phyloP scores from a whole-genome alignment of 2,113 vertebrate species.

The Felis chaus region DNA sequence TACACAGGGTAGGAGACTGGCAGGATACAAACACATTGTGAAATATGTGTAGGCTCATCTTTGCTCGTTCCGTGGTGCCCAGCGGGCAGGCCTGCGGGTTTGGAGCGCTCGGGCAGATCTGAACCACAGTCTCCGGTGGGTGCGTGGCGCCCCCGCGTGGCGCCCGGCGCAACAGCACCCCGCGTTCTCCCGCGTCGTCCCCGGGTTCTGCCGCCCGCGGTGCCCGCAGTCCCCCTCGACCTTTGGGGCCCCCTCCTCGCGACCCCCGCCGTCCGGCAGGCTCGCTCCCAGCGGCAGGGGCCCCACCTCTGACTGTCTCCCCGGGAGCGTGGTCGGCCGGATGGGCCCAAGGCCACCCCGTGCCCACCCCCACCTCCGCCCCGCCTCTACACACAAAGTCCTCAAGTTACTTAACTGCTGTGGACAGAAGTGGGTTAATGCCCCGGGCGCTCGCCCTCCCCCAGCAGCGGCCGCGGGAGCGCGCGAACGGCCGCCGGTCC shows the following conservation, averaged over 20 bases:
- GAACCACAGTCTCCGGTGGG: background rate
- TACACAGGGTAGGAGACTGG: background rate
- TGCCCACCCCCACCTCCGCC: too few species aligned
- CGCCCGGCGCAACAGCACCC: background rate
- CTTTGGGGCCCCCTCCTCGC: background rate
- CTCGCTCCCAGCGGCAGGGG: background rate
- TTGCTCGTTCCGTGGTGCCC: background rate
- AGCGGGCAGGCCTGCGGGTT: background rate
- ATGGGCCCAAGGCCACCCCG: background rate
- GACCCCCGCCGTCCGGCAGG: background rate
- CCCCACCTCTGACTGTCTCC: background rate
- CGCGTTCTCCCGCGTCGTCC: background rate
- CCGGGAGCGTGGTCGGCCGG: background rate
- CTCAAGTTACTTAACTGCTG: constrained; percentile 52
- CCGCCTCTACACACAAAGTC: background rate
- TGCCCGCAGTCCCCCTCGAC: background rate
- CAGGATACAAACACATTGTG: background rate
- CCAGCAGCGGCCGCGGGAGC: background rate
- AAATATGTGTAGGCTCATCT: background rate
- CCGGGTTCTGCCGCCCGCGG: fast-evolving
- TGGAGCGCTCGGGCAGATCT: too few species aligned
- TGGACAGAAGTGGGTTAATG: background rate
- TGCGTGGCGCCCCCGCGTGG: constrained; percentile 39
- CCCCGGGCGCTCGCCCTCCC: background rate
- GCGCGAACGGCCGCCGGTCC: background rate